phyloP scores from a whole-genome alignment of 2,888 invertebrate genomes.

The Opisthograptis luteolata region DNA sequence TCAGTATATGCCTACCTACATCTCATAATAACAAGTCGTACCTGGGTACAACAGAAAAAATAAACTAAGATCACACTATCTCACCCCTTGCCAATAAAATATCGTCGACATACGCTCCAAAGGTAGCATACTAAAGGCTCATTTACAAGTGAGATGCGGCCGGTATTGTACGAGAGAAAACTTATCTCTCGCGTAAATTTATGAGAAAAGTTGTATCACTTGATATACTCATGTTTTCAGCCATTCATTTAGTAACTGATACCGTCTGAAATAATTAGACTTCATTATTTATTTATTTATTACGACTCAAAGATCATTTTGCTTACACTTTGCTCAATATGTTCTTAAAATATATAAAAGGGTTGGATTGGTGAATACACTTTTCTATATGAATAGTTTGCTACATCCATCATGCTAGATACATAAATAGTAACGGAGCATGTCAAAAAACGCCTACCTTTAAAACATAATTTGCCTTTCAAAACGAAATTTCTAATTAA shows the following conservation, averaged over 20 bases:
- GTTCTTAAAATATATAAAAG: no score
- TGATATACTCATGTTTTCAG: conserved; percentile 1
- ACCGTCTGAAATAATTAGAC: not conserved
- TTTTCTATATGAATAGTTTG: no score
- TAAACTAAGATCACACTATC: conserved; percentile 30
- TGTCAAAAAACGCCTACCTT: no score
- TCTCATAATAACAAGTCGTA: no score
- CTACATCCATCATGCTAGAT: not conserved
- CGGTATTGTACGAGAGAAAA: conserved; percentile 32
- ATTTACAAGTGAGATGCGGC: conserved; percentile 36
- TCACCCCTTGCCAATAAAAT: conserved; percentile 31
- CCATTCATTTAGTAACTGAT: not conserved
- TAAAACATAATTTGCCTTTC: not conserved
- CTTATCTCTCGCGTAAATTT: conserved; percentile 16
- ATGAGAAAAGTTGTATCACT: conserved; percentile 13
- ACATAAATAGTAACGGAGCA: no score
- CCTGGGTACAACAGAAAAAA: conserved; percentile 18
- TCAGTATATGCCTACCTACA: no score
- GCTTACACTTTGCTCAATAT: no score
- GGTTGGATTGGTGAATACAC: no score
- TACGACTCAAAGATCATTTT: no score
- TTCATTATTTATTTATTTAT: no score
- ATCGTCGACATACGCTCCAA: conserved; percentile 28
- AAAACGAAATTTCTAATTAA: not conserved
- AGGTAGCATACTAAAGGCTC: conserved; percentile 35